Evolutionary conservation across 1,140 invertebrate genomes (phyloP).

Genomic region (Leptinotarsa texana): DNA sequence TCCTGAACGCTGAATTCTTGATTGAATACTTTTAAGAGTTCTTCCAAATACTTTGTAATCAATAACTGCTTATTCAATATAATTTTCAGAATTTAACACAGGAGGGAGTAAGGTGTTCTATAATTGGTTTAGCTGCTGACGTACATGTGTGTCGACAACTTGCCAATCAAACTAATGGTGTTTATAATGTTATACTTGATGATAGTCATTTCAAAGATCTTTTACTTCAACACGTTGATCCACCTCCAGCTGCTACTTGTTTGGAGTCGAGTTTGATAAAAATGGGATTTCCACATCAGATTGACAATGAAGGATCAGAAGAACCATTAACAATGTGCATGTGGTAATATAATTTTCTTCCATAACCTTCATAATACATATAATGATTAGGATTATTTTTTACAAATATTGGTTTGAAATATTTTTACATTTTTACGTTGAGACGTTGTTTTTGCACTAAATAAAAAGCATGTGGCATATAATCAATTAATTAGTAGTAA

Average conservation of each 20-base stretch:
- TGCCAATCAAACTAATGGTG: slow-evolving; percentile 81
- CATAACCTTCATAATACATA: background rate
- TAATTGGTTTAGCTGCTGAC: slow-evolving; percentile 95
- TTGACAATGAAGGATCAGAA: slow-evolving; percentile 64
- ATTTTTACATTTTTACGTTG: no score
- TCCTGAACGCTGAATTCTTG: no score
- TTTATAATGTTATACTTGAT: slow-evolving; percentile 87
- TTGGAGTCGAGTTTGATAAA: slow-evolving; percentile 85
- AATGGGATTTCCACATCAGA: slow-evolving; percentile 89
- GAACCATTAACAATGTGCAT: slow-evolving; percentile 80
- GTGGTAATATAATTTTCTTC: slow-evolving; percentile 66
- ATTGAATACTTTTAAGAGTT: no score
- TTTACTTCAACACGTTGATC: slow-evolving; percentile 78
- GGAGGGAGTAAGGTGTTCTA: slow-evolving; percentile 84
- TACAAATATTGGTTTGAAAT: no score
- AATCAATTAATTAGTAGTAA: no score
- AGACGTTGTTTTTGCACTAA: no score
- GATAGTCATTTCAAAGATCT: slow-evolving; percentile 88
- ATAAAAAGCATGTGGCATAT: no score
- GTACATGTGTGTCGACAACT: slow-evolving; percentile 86
- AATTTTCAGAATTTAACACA: slow-evolving; percentile 65
- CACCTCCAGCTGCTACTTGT: slow-evolving; percentile 80
- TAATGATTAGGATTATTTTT: no score
- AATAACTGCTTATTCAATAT: background rate
- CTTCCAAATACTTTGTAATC: no score